Conservation (phyloP, 2,113 vertebrate species). For the Sylvicapra grimmia region DNA sequence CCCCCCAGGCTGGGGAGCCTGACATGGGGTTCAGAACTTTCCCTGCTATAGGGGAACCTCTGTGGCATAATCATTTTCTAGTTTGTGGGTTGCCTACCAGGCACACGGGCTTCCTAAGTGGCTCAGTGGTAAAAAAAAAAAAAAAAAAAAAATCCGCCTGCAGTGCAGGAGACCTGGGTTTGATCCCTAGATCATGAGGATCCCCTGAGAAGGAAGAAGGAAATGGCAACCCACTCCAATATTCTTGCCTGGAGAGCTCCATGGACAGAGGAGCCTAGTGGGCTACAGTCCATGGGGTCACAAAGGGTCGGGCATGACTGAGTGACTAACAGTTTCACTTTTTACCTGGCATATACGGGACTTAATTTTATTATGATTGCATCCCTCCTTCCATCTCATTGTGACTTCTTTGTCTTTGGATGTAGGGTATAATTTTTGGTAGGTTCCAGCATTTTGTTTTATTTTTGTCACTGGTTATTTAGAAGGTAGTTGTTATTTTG, state of each 20-base stretch:
- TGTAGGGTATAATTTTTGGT: not conserved
- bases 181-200: not conserved
- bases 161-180: not conserved
- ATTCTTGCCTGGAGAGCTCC: not conserved
- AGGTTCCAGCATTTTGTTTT: not conserved
- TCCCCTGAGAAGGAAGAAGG: not conserved
- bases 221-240: not conserved
- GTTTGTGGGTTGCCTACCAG: not conserved
- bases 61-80: not conserved
- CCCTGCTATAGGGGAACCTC: not conserved
- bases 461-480: not conserved
- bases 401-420: not conserved
- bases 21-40: not conserved
- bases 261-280: not conserved
- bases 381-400: not conserved
- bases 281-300: not conserved
- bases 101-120: not conserved
- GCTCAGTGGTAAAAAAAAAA: not conserved
- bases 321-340: not conserved
- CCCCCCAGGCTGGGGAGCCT: not conserved
- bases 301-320: not conserved
- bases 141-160: not conserved
- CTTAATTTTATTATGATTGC: not conserved
- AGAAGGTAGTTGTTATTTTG: not conserved
- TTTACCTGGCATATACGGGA: not conserved